phyloP scores from a whole-genome alignment of 2,888 invertebrate genomes.

The Sturmia bella region DNA sequence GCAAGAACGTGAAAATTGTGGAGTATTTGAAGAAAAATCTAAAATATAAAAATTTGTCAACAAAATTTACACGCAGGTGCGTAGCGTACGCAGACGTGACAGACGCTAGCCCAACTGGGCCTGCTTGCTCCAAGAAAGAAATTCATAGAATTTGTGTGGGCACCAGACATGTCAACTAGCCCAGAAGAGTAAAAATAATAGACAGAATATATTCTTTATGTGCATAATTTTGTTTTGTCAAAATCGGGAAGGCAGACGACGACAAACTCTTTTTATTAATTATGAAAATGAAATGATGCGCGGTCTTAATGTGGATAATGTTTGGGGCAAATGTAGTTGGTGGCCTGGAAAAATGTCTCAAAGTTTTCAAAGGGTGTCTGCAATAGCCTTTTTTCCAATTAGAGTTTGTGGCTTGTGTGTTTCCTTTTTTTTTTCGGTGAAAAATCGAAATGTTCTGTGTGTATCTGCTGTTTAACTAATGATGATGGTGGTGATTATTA shows the following conservation, averaged over 20 bases:
- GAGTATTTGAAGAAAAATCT: conserved; percentile 73
- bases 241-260: conserved; percentile 9
- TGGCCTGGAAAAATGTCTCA: conserved; percentile 19
- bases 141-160: conserved; percentile 48
- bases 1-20: conserved; percentile 68
- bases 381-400: conserved; percentile 2
- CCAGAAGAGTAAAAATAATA: conserved; percentile 54
- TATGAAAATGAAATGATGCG: conserved; percentile 56
- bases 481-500: conserved; percentile 26
- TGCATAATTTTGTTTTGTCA: background rate
- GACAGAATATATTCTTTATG: conserved; percentile 25
- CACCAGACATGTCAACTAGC: conserved; percentile 47
- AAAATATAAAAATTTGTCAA: conserved; percentile 75
- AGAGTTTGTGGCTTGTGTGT: conserved; percentile 17
- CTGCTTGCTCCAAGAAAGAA: conserved; percentile 88
- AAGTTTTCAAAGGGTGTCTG: conserved; percentile 8
- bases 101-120: conserved; percentile 88
- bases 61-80: conserved; percentile 92
- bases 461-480: conserved; percentile 52
- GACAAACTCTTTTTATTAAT: conserved; percentile 45
- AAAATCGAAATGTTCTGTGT: conserved; percentile 67
- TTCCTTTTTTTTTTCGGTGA: conserved; percentile 56
- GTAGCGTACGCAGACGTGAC: conserved; percentile 93
- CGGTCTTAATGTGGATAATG: conserved; percentile 38
- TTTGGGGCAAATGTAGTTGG: conserved; percentile 34